Percentiles rank a stretch among this genome's conserved stretches.
Conservation (phyloP, 2,113 vertebrate genomes). For the Megatriorchis doriae region DNA sequence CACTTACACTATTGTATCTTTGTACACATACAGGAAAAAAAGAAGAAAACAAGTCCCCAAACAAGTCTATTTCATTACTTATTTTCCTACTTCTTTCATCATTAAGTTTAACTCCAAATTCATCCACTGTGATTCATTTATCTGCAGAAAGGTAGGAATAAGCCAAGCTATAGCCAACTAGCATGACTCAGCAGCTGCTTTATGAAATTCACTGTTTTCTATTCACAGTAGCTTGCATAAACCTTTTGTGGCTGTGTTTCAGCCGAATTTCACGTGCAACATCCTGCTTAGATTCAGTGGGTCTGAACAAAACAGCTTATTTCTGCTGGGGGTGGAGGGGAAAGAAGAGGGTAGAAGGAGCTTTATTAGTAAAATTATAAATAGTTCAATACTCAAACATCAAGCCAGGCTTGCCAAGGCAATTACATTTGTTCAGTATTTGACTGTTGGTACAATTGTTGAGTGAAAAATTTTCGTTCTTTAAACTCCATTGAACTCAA, state of each 20-base stretch:
- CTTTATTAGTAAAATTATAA: background rate
- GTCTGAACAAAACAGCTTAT: background rate
- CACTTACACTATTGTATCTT: background rate
- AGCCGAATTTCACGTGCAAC: background rate
- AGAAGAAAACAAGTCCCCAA: background rate
- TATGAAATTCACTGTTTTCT: background rate
- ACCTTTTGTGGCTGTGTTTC: background rate
- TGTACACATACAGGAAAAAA: background rate
- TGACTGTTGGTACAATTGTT: background rate
- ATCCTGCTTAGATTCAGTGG: background rate
- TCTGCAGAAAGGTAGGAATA: background rate
- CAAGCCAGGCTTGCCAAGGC: background rate
- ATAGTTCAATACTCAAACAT: background rate
- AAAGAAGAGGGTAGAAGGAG: background rate
- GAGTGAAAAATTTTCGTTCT: background rate
- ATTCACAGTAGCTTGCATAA: background rate
- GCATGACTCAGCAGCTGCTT: background rate
- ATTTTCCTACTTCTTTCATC: background rate
- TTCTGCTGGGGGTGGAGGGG: fast-evolving
- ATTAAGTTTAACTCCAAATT: background rate
- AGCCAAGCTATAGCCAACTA: background rate
- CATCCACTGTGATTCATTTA: background rate
- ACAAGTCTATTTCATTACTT: background rate
- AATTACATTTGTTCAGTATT: background rate
- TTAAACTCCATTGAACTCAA: background rate